Base-by-base conservation (phyloP, 1,140 invertebrate species). In the Drosophila orena region DNA sequence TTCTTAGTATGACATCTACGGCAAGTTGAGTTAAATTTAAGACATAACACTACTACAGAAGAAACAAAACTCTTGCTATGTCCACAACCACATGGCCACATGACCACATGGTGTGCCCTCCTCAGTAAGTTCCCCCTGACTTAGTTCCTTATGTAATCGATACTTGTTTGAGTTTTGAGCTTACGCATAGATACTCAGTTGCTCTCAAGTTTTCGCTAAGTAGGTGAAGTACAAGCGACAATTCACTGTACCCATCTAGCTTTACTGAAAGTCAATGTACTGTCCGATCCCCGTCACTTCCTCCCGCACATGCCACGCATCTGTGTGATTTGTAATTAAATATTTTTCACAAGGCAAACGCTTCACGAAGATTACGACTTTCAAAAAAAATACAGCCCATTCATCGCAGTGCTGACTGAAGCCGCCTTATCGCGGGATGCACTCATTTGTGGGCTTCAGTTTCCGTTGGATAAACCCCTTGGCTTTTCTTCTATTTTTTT, bases 281-380 rank as follows among this genome's bases (percentile, higher is more conserved):
- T 75, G 27, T 38, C 40, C 53, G 15, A 14, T 37, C 6, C 22
- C 34, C 40, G 8, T 43, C 40, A 10, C 52, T 7, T 11, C 17
- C 15, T 20, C 0, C 52, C 34, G 6, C 42, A 22, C 40, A 17
- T 30, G 46, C 42, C 40, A 17, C 37, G 46, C 42, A 50, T 53
- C 58, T 30, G 22, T 79, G 43, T 54, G 49, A 66, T 77, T 70
- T 77, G 81, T 74, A 86, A 85, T 79, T 64, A 86, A 81, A 81
- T 86, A 86, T 81, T 65, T 69, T 62, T 46, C 54, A 46, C 49
- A 38, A n/a, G 53, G 34, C 43, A 35, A 38, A 50, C 60, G 79
- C 42, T 68, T 40, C 2, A 6, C 34, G 6, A 15, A 50, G 50
- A 43, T 46, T 50, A 35, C 30, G 30, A 56, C 64, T 71, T 72